Base-by-base conservation (phyloP, 2,797 vertebrate genomes). In the Rhabdomys pumilio region DNA sequence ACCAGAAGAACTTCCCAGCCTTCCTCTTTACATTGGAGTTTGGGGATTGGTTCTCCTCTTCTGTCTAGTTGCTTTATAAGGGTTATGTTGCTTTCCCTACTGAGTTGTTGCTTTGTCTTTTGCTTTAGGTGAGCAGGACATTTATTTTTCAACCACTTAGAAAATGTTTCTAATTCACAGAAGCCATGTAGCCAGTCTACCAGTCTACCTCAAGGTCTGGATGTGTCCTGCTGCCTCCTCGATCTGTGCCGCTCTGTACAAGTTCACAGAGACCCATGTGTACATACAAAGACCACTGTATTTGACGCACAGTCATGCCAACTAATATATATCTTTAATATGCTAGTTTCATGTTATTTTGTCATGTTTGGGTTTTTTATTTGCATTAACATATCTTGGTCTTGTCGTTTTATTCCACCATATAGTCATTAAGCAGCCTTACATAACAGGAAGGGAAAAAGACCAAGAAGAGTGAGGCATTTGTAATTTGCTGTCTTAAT, bases 141-240 rank as follows among this genome's bases (percentile, higher is more conserved):
- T 89, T 59, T 87, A 24, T 82, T 97, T 97, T 94, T 73, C 29
- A 97, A 75, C 3, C 84, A 55, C 55, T 89, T 93, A 94, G 34
- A 57, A 84, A 80, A 73, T 7, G 19, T 73, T 90, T 77, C 2
- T 69, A 69, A 72, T 55, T 94, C 76, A 94, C 19, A 89, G 31
- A 86, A 53, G 55, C 34, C 38, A 34, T n/a, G 0, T 72, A 79
- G 24, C 44, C 41, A 75, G 31, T 89, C 6, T 10, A 47, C 10
- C 2, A 92, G 38, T 84, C 50, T 12, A 65, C n/a, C 47, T n/a
- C 26, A 72, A 20, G 26, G 6, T 91, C 69, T 79, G 26, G 24
- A 80, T 79, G 59, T 41, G 34, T 80, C 67, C 26, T 89, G 34
- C 79, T 76, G 96, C 34, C 41, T 86, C 80, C 44, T 81, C 76